These are phyloP conservation scores for Drosophila neutralis DNA, from an alignment of 2,888 invertebrate species.

Conservation along the genomic window DNA sequence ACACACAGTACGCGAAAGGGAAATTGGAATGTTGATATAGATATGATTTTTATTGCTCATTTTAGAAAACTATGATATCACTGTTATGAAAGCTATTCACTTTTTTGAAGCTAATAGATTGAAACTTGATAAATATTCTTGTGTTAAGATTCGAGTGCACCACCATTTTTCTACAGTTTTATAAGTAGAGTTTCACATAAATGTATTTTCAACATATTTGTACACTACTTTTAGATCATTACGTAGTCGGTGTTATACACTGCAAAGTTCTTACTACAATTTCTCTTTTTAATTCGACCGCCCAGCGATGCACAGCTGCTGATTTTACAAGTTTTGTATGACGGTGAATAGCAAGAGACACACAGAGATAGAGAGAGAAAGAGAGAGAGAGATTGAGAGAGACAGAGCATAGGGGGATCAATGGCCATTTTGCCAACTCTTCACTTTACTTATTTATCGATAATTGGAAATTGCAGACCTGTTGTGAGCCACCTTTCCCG, in stretches of 20 bases:
- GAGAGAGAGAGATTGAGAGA: not conserved
- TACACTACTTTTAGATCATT: not conserved
- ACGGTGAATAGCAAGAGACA: slow-evolving; percentile 6
- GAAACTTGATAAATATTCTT: not conserved
- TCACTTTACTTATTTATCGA: slow-evolving; percentile 72
- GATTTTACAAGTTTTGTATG: slow-evolving; percentile 61
- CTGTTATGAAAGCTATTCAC: not conserved
- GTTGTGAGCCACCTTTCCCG: slow-evolving; percentile 11
- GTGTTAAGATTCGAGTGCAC: not conserved
- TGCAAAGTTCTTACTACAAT: not conserved
- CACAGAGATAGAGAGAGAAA: not conserved
- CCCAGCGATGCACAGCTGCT: slow-evolving; percentile 49
- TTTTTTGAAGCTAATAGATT: too few relatives aligned
- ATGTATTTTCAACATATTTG: not conserved
- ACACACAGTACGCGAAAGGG: not conserved
- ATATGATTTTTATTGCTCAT: not conserved
- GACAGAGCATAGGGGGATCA: slow-evolving; percentile 9
- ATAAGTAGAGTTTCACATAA: too few relatives aligned
- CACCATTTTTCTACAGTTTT: not conserved
- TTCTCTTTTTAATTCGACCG: slow-evolving; percentile 46
- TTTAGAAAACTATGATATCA: not conserved
- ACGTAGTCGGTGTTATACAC: not conserved
- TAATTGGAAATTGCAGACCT: slow-evolving; percentile 70
- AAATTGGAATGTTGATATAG: not conserved
- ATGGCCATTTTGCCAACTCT: slow-evolving; percentile 58